A percentile compares a stretch with the other conserved stretches of the same genome.
phyloP scores from a whole-genome alignment of 1,140 invertebrate genomes.

The Drosophila carrolli region DNA sequence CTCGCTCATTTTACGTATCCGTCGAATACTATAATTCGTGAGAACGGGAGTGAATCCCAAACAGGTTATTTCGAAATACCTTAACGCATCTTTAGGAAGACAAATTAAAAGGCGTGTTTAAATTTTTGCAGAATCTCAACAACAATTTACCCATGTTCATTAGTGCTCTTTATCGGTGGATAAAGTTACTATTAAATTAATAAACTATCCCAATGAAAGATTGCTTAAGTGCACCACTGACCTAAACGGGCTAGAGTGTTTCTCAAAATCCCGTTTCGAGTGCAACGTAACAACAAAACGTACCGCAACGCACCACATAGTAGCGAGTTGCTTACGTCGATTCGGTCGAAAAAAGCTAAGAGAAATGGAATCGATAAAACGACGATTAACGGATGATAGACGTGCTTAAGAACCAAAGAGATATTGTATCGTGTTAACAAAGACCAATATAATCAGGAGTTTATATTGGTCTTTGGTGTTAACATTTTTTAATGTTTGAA shows the following conservation, averaged over 20 bases:
- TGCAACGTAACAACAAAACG: slow-evolving; percentile 8
- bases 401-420: no score
- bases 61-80: slow-evolving; percentile 9
- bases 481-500: no score
- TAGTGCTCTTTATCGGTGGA: neutral
- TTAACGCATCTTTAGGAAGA: slow-evolving; percentile 12
- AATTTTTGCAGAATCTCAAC: neutral
- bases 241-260: slow-evolving; percentile 12
- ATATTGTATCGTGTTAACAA: no score
- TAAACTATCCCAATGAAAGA: neutral
- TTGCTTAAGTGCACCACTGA: neutral
- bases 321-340: neutral
- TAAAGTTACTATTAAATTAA: no score
- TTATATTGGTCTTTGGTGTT: no score
- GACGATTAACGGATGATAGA: no score
- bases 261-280: slow-evolving; percentile 8
- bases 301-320: neutral
- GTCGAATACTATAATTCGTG: neutral
- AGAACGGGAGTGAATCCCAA: neutral
- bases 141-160: neutral
- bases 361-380: neutral
- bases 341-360: neutral
- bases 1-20: slow-evolving; percentile 17
- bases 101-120: neutral
- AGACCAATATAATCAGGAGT: no score